Percentiles rank a stretch among this genome's conserved stretches.
These are phyloP conservation scores for Flexamia atlantica DNA, from an alignment of 2,888 invertebrate genomes.

Conservation along the genomic window DNA sequence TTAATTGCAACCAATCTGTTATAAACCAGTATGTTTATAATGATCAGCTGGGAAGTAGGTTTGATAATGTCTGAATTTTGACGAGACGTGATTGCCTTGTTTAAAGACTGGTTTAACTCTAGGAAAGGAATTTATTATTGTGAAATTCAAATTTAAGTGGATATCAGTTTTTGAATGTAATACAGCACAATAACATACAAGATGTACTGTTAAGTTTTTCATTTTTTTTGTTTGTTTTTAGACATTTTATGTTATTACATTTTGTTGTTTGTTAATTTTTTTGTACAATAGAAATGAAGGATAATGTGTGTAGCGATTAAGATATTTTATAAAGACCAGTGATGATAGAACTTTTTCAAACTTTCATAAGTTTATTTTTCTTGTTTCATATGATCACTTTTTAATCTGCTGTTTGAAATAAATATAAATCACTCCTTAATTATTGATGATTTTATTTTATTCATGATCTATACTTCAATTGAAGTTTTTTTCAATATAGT, in stretches of 20 bases:
- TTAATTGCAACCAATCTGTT: not conserved
- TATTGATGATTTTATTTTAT: not conserved
- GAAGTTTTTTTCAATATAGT: too few species aligned
- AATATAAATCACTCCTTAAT: not conserved
- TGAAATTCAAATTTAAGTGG: not conserved
- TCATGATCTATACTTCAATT: too few species aligned
- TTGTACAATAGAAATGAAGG: not conserved
- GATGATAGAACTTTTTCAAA: not conserved
- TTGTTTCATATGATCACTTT: not conserved
- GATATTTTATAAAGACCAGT: not conserved
- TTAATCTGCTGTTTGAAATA: not conserved
- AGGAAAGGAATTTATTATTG: slow-evolving; percentile 14
- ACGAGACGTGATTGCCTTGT: slow-evolving; percentile 16
- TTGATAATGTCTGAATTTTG: slow-evolving; percentile 7
- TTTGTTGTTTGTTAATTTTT: not conserved
- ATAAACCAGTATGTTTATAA: not conserved
- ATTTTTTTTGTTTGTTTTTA: not conserved
- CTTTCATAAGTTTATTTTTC: not conserved
- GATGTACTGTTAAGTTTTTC: slow-evolving; percentile 6
- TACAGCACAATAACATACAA: not conserved
- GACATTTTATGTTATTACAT: not conserved
- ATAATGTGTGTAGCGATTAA: not conserved
- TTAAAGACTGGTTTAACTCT: not conserved
- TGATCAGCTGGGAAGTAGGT: not conserved
- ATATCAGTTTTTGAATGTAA: not conserved